Evolutionary conservation across 2,888 invertebrate species (phyloP), one percentile per base, ranked within the genome.

Genomic region (Philereme vetulata): DNA sequence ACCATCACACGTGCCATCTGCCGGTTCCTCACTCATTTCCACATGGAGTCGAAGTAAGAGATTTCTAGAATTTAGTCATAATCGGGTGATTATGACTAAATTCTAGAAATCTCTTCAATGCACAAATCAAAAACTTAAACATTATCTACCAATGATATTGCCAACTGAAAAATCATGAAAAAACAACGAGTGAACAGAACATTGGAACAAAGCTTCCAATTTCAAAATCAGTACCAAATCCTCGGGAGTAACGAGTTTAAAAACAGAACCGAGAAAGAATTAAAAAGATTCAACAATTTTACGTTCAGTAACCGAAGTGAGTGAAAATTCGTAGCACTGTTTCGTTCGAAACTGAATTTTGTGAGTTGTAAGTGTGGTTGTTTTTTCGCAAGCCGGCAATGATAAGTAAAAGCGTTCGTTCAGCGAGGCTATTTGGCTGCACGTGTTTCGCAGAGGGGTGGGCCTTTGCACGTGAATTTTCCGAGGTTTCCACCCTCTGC

Each of bases 401-500:
- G 86, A 88, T 91, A 88, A 86, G 85, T 84, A 84, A 84, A 85
- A 82, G 86, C 88, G 85, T 85, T 84, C 85, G 85, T 84, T 83
- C 80, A 81, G 85, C 85, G 85, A 82, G 86, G 85, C 86, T 88
- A 90, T 90, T 90, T 88, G 87, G 86, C 78, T 77, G 85, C 91
- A 92, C 91, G 91, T 91, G 91, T 83, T 86, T 79, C 68, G 74
- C 77, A 65, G 71, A 82, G 90, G 90, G 91, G 88, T 86, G 90
- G 90, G 88, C 72, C 84, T 55, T 86, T 83, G 84, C 87, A 89
- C 90, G 90, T 90, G 90, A 91, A 90, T 90, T 90, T 92, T 90
- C 92, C 91, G 86, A 90, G 87, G 92, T 91, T 91, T 88, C 92
- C 91, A 91, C 92, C 92, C 92, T 86, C 87, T 77, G 81, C 90